Evolutionary conservation across 2,888 invertebrate species (phyloP), one percentile per base, ranked within the genome.

Genomic region (Latrodectus hesperus): DNA sequence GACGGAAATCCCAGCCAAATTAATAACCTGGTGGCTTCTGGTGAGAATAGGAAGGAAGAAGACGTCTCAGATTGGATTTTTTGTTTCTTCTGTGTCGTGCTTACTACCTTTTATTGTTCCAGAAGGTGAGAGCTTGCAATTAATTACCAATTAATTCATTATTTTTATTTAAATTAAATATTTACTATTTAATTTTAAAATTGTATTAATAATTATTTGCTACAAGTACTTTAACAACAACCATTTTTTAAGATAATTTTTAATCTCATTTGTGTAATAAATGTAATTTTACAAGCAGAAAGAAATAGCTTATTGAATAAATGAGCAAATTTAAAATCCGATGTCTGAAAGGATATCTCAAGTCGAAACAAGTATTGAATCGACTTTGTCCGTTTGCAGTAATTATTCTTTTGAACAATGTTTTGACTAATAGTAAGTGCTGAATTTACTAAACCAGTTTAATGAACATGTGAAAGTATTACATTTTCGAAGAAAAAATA

Each of bases 1-100:
- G 60, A 94, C 94, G 22, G 95, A 95, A 92, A 92, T 95, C 65
- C 95, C 95, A 0, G 94, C 94, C 8, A 94, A 94, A 91, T 91
- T 94, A 74, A 86, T 94, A 70, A 95, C 72, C 51, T 94, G 94
- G 90, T 94, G 92, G 67, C 88, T 92, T 90, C 93, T 93, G 82
- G 94, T 94, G 90, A 93, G 91, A 76, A 92, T 93, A 68, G 94
- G 94, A 9, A 92, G 94, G 38, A 92, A 94, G 83, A 93, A 93
- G 91, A 93, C 94, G 6, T 93, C 93, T 89, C 92, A 93, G 2
- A 55, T 91, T 1, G 92, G 93, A 14, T 94, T 93, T 90, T 73
- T 93, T 0, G 65, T 93, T 1, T 92, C 93, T 2, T 91, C 92
- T 1, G 16, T 83, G 8, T 77, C 83, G 0, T 88, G 87, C 53